These are phyloP conservation scores for Philonicus albiceps DNA, from an alignment of 2,888 invertebrate species.

Conservation along the genomic window DNA sequence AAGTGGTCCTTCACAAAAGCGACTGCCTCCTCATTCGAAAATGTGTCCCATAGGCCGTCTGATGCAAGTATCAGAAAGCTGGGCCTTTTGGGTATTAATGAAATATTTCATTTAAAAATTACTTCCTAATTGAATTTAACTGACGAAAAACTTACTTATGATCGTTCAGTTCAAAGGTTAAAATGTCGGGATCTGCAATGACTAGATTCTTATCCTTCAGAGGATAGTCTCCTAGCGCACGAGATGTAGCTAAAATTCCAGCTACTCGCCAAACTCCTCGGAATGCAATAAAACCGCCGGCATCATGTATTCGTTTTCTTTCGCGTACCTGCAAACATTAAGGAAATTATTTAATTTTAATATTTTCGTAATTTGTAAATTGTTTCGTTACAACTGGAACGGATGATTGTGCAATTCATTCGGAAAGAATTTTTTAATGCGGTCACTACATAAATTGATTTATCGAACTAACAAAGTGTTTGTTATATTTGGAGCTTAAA, in stretches of 20 bases:
- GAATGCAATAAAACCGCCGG: constrained; percentile 94
- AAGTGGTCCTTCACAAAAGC: constrained; percentile 85
- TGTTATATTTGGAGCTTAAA: no score
- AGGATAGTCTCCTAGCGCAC: constrained; percentile 95
- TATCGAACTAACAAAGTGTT: neutral
- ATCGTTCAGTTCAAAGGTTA: constrained; percentile 87
- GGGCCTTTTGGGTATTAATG: constrained; percentile 64
- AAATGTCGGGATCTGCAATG: constrained; percentile 94
- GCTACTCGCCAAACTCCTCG: constrained; percentile 97
- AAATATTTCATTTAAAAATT: neutral
- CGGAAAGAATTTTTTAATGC: neutral
- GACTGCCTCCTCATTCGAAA: constrained; percentile 93
- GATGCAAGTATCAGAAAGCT: constrained; percentile 91
- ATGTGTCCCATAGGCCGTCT: constrained; percentile 97
- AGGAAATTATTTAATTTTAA: neutral
- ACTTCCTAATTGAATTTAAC: neutral
- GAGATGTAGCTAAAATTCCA: constrained; percentile 91
- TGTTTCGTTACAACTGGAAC: neutral
- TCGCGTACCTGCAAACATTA: constrained; percentile 76
- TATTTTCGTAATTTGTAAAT: neutral
- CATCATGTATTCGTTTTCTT: constrained; percentile 89
- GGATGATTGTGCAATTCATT: neutral
- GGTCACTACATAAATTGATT: neutral
- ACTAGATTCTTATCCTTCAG: constrained; percentile 92
- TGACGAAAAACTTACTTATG: constrained; percentile 67